Base-by-base conservation (phyloP, 2,888 invertebrate species). In the Hyposoter dolosus region DNA sequence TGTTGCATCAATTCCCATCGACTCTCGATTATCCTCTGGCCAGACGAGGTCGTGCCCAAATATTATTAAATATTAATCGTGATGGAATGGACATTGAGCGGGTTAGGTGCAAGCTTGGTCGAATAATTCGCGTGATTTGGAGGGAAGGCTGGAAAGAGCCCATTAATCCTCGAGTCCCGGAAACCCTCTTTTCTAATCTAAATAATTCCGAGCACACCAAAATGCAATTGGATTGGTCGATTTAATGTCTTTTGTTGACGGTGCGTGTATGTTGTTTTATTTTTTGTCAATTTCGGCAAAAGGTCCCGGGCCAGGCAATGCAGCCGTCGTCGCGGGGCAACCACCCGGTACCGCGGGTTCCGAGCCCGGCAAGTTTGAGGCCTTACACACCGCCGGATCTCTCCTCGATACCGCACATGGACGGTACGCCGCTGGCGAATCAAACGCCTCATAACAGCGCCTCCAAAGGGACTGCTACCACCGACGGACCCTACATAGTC, bases 361-460 rank as follows among this genome's bases (percentile, higher is more conserved):
- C 90, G 87, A 91, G 89, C 86, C 89, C 89, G 83, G 89, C 88
- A 79, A 85, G 89, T 76, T 81, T 90, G 85, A 92, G 91, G 79
- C 93, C 94, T n/a, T 94, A 92, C 83, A 93, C 93, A 82, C 94
- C 94, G 10, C 91, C 93, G 86, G 93, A 94, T 75, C 90, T 94
- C 47, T 93, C 92, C 74, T 92, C 93, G 60, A 94, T 94, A 88
- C 94, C 94, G 19, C 94, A 94, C 89, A 94, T 94, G 93, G 94
- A 94, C 91, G 94, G 91, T 87, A 92, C 93, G 19, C 90, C 93
- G 10, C 82, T 88, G 80, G 86, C 88, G 83, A 87, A 85, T 87
- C 89, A 90, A 72, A 83, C 86, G 82, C 81, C 86, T 85, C 86
- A 90, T 87, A 90, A 88, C 89, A 89, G 88, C 86, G 89, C 84